Percentiles rank a stretch among this genome's conserved stretches.
These are phyloP conservation scores for Sinhomidia bicolor DNA, from an alignment of 2,888 invertebrate genomes.

Conservation along the genomic window DNA sequence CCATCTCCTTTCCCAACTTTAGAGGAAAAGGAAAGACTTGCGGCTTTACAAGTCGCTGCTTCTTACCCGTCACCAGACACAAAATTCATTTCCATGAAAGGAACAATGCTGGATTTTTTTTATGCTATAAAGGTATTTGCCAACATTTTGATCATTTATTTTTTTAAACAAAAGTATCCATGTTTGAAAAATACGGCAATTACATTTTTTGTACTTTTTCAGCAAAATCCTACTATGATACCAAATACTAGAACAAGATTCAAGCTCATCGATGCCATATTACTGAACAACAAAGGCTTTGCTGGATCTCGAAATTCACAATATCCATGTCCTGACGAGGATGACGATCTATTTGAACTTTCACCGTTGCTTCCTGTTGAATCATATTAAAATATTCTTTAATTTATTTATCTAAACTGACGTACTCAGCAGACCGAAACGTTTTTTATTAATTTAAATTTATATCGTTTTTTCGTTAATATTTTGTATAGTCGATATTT, in stretches of 20 bases:
- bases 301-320: constrained; percentile 58
- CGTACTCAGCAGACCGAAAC: too few species aligned
- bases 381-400: constrained; percentile 45
- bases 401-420: too few species aligned
- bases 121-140: constrained; percentile 59
- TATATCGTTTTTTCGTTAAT: not conserved
- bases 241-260: constrained; percentile 43
- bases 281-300: constrained; percentile 37
- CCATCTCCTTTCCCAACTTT: constrained; percentile 67
- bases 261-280: constrained; percentile 43
- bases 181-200: too few species aligned
- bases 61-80: constrained; percentile 58
- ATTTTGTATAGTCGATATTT: constrained; percentile 5
- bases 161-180: too few species aligned
- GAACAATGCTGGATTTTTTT: constrained; percentile 71
- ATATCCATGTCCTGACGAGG: constrained; percentile 43
- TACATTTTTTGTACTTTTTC: too few species aligned
- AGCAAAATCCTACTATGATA: constrained; percentile 57
- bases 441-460: too few species aligned
- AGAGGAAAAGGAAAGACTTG: constrained; percentile 75
- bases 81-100: constrained; percentile 61
- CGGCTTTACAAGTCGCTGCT: constrained; percentile 74
- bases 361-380: constrained; percentile 49
- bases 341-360: constrained; percentile 34
- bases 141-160: too few species aligned